A percentile compares a stretch with the other conserved stretches of the same genome.
phyloP scores from a whole-genome alignment of 2,113 vertebrate genomes.

The Rissa tridactyla region DNA sequence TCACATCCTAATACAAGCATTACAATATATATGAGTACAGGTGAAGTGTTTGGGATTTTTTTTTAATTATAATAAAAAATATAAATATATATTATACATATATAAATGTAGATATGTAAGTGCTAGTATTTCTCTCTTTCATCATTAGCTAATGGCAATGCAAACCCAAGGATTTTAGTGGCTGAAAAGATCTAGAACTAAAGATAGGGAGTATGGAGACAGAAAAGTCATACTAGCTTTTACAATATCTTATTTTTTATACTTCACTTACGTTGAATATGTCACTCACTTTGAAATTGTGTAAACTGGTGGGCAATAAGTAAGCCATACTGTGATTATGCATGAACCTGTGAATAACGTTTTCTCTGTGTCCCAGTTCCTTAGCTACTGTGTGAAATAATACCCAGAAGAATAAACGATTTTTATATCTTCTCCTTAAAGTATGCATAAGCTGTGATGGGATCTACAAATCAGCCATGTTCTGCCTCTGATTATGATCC shows the following conservation, averaged over 20 bases:
- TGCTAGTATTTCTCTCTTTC: background rate
- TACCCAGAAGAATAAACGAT: background rate
- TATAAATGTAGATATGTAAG: background rate
- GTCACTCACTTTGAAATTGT: background rate
- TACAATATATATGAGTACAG: background rate
- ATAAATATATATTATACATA: background rate
- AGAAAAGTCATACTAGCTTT: background rate
- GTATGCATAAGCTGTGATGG: background rate
- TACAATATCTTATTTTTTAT: background rate
- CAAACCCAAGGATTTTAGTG: background rate
- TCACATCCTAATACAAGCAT: background rate
- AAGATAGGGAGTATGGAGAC: background rate
- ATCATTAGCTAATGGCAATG: background rate
- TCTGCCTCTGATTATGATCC: background rate
- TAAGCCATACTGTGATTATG: background rate
- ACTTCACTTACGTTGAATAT: background rate
- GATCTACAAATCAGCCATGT: background rate
- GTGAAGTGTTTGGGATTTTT: accelerated
- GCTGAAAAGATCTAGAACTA: background rate
- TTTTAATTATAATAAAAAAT: background rate
- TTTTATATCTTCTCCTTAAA: background rate
- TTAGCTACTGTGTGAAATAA: background rate
- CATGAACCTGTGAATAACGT: background rate
- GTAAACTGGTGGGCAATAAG: background rate
- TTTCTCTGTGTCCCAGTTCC: background rate